phyloP scores from a whole-genome alignment of 2,113 vertebrate species.

The Stictonetta naevosa region DNA sequence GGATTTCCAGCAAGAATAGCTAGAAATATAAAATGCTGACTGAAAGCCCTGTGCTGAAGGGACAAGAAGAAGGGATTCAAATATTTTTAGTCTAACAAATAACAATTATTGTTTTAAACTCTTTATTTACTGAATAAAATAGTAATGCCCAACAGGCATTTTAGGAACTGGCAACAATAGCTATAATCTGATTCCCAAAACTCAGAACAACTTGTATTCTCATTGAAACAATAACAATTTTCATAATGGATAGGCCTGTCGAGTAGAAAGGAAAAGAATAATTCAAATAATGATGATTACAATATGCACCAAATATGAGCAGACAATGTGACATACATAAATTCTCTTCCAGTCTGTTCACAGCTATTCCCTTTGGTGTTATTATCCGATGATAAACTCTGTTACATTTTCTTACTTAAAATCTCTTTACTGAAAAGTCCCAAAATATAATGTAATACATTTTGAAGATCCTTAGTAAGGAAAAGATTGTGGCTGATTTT shows the following conservation, averaged over 20 bases:
- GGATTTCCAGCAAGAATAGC: neutral
- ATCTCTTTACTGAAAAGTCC: neutral
- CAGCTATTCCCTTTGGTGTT: constrained; percentile 34
- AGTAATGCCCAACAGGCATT: constrained; percentile 47
- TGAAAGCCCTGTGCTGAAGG: neutral
- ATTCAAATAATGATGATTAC: constrained; percentile 48
- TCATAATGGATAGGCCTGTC: constrained; percentile 52
- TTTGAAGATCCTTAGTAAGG: neutral
- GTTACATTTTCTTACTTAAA: constrained; percentile 21
- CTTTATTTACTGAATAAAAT: constrained; percentile 50
- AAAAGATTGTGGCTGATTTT: neutral
- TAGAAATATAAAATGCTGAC: constrained; percentile 23
- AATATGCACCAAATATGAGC: constrained; percentile 12
- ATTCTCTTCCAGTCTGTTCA: constrained; percentile 23
- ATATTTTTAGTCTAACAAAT: constrained; percentile 14
- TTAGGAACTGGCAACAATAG: constrained; percentile 54
- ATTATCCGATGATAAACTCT: constrained; percentile 12
- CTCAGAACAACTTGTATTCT: constrained; percentile 64
- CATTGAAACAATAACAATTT: constrained; percentile 68
- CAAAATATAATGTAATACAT: neutral
- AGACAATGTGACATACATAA: constrained; percentile 18
- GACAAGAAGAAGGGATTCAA: neutral
- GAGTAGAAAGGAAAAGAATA: constrained; percentile 53
- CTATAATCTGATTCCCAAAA: constrained; percentile 37
- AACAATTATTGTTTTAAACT: constrained; percentile 58